These are phyloP conservation scores for Pseudococcus longispinus DNA, from an alignment of 2,888 invertebrate species.

Conservation along the genomic window DNA sequence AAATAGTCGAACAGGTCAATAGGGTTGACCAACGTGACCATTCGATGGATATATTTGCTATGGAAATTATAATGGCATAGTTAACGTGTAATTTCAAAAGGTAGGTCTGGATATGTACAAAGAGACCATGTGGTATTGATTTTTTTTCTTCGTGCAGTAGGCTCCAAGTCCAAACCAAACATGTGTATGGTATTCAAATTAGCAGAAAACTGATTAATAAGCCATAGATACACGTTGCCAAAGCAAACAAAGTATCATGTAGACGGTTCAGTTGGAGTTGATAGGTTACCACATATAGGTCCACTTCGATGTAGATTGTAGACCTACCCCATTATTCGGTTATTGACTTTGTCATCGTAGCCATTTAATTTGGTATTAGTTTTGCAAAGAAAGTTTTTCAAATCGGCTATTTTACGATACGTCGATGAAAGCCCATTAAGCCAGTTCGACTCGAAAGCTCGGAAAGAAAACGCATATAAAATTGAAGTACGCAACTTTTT, in stretches of 20 bases:
- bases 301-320: neutral
- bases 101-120: neutral
- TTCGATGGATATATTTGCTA: neutral
- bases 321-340: neutral
- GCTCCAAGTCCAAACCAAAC: neutral
- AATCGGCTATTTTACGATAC: neutral
- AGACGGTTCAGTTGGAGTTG: neutral
- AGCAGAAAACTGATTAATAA: neutral
- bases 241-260: neutral
- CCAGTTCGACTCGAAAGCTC: neutral
- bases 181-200: neutral
- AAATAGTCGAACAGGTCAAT: neutral
- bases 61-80: neutral
- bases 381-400: neutral
- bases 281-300: neutral
- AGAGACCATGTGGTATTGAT: neutral
- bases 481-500: constrained; percentile 4
- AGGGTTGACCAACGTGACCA: neutral
- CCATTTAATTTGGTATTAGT: constrained; percentile 9
- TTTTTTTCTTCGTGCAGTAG: neutral
- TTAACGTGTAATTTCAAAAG: constrained; percentile 5
- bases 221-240: neutral
- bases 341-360: neutral
- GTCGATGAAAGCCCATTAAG: neutral
- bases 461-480: neutral